Conservation (phyloP, 2,797 vertebrate species). For the Aythya fuligula region DNA sequence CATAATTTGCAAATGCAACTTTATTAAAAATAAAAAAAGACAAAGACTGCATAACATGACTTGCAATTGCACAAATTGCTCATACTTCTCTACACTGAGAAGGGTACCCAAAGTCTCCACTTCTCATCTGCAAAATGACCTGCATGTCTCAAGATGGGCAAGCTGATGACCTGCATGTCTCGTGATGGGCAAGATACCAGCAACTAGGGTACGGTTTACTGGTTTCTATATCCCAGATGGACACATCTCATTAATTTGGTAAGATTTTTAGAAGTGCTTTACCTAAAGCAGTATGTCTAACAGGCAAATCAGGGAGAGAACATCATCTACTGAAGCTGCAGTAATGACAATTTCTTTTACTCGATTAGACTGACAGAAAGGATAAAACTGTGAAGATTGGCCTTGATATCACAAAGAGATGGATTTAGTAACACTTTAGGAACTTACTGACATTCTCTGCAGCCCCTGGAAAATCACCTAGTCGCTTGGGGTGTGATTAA, state of each 20-base stretch:
- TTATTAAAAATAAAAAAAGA: neutral
- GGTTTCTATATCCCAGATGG: neutral
- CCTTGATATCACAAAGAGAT: neutral
- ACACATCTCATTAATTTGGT: neutral
- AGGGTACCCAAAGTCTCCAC: neutral
- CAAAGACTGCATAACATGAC: neutral
- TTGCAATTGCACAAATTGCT: neutral
- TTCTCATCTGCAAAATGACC: neutral
- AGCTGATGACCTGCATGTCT: neutral
- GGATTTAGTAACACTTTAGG: neutral
- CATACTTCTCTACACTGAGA: neutral
- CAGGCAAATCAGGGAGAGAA: neutral
- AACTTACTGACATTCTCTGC: neutral
- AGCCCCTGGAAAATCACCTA: neutral
- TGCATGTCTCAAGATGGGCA: neutral
- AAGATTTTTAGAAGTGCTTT: neutral
- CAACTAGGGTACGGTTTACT: neutral
- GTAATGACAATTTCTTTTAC: conserved; percentile 7
- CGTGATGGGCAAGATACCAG: neutral
- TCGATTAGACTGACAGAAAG: neutral
- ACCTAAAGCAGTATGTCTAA: neutral
- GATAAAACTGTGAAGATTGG: neutral
- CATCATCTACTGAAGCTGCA: neutral
- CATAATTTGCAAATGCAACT: neutral
- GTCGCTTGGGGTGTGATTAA: neutral